Percentiles rank a stretch among this genome's conserved stretches.
These are phyloP conservation scores for Liposcelis brunnea DNA, from an alignment of 2,888 invertebrate species.

Conservation along the genomic window DNA sequence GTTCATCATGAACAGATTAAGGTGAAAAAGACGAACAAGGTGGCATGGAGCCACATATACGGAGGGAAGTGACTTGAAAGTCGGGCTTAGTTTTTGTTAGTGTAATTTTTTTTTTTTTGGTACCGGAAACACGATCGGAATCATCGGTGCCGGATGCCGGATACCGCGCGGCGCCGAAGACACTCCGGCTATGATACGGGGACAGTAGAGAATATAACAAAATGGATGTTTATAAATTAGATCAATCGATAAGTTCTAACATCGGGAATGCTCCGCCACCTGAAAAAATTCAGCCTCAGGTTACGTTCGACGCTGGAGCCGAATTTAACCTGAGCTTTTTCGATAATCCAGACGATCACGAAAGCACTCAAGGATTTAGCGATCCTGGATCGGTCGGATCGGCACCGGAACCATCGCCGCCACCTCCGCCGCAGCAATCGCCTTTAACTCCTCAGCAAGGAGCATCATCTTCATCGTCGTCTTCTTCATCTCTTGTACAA, in stretches of 20 bases:
- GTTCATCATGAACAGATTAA: too few species aligned
- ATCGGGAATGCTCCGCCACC: slow-evolving; percentile 40
- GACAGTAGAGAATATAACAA: neutral
- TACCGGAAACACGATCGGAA: too few species aligned
- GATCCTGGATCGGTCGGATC: slow-evolving; percentile 45
- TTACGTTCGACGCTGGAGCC: slow-evolving; percentile 54
- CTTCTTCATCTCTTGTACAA: slow-evolving; percentile 9
- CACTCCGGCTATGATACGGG: slow-evolving; percentile 12
- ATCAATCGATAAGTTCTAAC: slow-evolving; percentile 44
- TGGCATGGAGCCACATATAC: too few species aligned
- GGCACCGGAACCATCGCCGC: slow-evolving; percentile 16
- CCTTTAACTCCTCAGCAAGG: slow-evolving; percentile 8
- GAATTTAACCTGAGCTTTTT: slow-evolving; percentile 70
- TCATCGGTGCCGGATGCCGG: too few species aligned
- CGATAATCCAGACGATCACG: slow-evolving; percentile 45
- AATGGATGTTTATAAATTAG: slow-evolving; percentile 59
- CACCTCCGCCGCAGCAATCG: slow-evolving; percentile 14
- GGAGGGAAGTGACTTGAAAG: too few species aligned
- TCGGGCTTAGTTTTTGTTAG: too few species aligned
- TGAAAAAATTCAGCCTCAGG: slow-evolving; percentile 42
- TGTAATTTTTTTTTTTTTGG: too few species aligned
- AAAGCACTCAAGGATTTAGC: slow-evolving; percentile 48
- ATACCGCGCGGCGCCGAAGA: slow-evolving; percentile 5
- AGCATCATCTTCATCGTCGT: neutral
- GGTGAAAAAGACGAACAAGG: too few species aligned